Conservation (phyloP, 2,888 invertebrate genomes). For the Tiliacea aurago region DNA sequence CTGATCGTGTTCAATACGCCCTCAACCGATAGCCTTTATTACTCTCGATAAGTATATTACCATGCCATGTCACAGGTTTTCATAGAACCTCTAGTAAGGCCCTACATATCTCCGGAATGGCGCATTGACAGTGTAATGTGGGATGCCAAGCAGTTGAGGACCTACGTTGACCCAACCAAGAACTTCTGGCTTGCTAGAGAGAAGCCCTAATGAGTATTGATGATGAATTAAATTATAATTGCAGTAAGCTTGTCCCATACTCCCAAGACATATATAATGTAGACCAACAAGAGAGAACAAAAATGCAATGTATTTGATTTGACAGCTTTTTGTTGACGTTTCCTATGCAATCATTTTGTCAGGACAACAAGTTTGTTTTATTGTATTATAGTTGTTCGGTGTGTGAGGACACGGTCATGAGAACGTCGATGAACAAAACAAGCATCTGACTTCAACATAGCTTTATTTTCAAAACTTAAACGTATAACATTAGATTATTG, state of each 20-base stretch:
- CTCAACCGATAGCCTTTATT: background rate
- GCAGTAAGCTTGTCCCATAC: background rate
- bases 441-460: conserved; percentile 64
- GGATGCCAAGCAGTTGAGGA: conserved; percentile 75
- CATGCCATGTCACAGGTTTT: background rate
- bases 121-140: conserved; percentile 76
- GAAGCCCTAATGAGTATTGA: conserved; percentile 27
- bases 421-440: conserved; percentile 37
- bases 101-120: conserved; percentile 79
- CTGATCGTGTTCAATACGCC: background rate
- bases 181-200: conserved; percentile 70
- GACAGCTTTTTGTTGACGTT: background rate
- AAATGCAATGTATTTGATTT: background rate
- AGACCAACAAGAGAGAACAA: background rate
- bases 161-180: conserved; percentile 65
- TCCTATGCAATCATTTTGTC: background rate
- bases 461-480: conserved; percentile 72
- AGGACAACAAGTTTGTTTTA: no score
- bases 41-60: background rate
- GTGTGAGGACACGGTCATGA: background rate
- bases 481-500: conserved; percentile 47
- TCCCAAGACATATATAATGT: background rate
- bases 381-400: background rate
- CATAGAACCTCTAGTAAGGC: conserved; percentile 31
- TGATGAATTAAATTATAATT: background rate